Percentiles rank a stretch among this genome's conserved stretches.
Evolutionary conservation across 2,888 invertebrate genomes (phyloP).

Genomic region (Campoplex capitator): DNA sequence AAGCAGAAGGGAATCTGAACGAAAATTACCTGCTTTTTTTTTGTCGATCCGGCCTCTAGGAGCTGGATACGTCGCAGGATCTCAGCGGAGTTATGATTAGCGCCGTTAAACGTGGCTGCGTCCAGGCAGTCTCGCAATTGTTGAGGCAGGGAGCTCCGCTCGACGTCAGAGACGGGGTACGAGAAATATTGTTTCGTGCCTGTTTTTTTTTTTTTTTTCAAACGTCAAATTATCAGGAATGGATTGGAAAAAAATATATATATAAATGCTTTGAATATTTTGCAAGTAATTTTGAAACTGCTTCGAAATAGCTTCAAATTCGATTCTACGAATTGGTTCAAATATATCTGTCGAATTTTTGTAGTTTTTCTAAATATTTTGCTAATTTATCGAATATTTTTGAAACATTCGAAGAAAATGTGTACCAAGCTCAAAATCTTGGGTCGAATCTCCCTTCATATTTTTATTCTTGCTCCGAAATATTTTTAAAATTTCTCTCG

Average conservation of each 20-base stretch:
- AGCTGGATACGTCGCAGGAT: constrained; percentile 82
- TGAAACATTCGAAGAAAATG: too few relatives aligned
- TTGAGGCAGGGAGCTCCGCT: constrained; percentile 82
- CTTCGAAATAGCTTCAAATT: too few relatives aligned
- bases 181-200: constrained; percentile 43
- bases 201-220: neutral
- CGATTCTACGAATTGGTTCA: too few relatives aligned
- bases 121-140: constrained; percentile 82
- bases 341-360: too few relatives aligned
- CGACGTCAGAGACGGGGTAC: constrained; percentile 82
- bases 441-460: too few relatives aligned
- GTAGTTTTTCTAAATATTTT: too few relatives aligned
- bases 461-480: neutral
- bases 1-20: constrained; percentile 29
- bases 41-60: constrained; percentile 73
- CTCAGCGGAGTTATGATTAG: constrained; percentile 83
- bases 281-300: too few relatives aligned
- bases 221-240: neutral
- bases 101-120: constrained; percentile 83
- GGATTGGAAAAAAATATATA: neutral
- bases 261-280: neutral
- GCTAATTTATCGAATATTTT: too few relatives aligned
- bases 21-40: constrained; percentile 53
- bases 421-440: too few relatives aligned
- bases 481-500: neutral